These are phyloP conservation scores for Nymphalis c-album DNA, from an alignment of 2,888 invertebrate species.

Conservation along the genomic window DNA sequence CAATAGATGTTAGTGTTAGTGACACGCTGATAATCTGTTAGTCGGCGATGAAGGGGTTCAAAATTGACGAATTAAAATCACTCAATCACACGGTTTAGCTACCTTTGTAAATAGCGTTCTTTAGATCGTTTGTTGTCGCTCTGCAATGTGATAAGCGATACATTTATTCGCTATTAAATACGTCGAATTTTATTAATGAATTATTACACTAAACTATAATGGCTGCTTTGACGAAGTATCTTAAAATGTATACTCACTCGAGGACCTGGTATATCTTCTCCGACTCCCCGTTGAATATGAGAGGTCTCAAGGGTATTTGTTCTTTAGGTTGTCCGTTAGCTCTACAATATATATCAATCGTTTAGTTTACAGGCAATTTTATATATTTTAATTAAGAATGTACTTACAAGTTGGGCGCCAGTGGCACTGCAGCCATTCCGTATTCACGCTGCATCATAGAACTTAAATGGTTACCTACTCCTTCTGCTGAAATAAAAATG, in stretches of 20 bases:
- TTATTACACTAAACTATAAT: conserved; percentile 12
- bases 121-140: conserved; percentile 79
- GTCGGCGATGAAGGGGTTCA: conserved; percentile 38
- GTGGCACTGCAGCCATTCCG: conserved; percentile 63
- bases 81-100: conserved; percentile 66
- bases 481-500: conserved; percentile 51
- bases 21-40: conserved; percentile 26
- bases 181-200: conserved; percentile 21
- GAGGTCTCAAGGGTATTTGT: conserved; percentile 89
- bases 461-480: conserved; percentile 74
- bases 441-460: conserved; percentile 79
- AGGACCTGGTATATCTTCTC: conserved; percentile 86
- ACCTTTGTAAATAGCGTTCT: conserved; percentile 79
- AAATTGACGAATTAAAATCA: conserved; percentile 37
- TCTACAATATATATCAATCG: conserved; percentile 47
- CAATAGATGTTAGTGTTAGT: conserved; percentile 47
- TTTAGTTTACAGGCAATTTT: not conserved
- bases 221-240: not conserved
- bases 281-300: conserved; percentile 85
- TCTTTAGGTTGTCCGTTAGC: conserved; percentile 82
- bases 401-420: conserved; percentile 71
- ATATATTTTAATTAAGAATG: not conserved
- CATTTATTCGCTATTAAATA: conserved; percentile 29
- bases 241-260: conserved; percentile 82
- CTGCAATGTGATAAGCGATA: conserved; percentile 71